Evolutionary conservation across 1,140 invertebrate species (phyloP).

Genomic region (Metopolophium dirhodum): DNA sequence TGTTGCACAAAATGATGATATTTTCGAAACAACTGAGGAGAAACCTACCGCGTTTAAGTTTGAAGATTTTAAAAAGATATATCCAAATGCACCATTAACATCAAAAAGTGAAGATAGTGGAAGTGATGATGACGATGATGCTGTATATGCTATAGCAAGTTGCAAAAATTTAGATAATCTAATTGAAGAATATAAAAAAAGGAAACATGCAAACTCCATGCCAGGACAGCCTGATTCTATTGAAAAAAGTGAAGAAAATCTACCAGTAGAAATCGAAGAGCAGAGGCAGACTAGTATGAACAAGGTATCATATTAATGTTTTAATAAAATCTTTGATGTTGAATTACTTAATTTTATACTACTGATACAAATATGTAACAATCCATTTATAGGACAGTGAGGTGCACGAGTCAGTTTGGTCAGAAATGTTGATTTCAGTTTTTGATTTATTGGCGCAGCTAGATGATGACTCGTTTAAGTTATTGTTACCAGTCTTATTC

Average conservation of each 20-base stretch:
- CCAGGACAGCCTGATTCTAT: slow-evolving; percentile 61
- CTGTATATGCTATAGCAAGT: slow-evolving; percentile 66
- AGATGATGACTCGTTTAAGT: slow-evolving; percentile 67
- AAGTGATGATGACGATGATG: slow-evolving; percentile 57
- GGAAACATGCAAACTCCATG: slow-evolving; percentile 68
- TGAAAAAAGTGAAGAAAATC: slow-evolving; percentile 62
- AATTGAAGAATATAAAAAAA: slow-evolving; percentile 70
- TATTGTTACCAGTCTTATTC: slow-evolving; percentile 71
- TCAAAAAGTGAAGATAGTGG: slow-evolving; percentile 45
- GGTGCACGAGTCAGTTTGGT: slow-evolving; percentile 71
- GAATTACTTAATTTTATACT: not conserved
- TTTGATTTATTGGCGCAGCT: slow-evolving; percentile 69
- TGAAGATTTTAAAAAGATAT: slow-evolving; percentile 43
- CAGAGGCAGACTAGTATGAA: slow-evolving; percentile 78
- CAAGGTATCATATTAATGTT: slow-evolving; percentile 68
- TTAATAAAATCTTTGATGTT: not conserved
- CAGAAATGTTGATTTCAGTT: slow-evolving; percentile 69
- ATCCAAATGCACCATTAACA: slow-evolving; percentile 54
- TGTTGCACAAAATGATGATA: slow-evolving; percentile 71
- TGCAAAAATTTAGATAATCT: slow-evolving; percentile 63
- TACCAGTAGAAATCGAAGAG: slow-evolving; percentile 76
- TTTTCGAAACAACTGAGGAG: slow-evolving; percentile 63
- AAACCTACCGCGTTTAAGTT: slow-evolving; percentile 41
- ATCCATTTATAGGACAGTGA: slow-evolving; percentile 68
- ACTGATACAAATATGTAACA: not conserved